Percentiles rank a stretch among this genome's conserved stretches.
These are phyloP conservation scores for Dasysyrphus tricinctus DNA, from an alignment of 2,888 invertebrate genomes.

Conservation along the genomic window DNA sequence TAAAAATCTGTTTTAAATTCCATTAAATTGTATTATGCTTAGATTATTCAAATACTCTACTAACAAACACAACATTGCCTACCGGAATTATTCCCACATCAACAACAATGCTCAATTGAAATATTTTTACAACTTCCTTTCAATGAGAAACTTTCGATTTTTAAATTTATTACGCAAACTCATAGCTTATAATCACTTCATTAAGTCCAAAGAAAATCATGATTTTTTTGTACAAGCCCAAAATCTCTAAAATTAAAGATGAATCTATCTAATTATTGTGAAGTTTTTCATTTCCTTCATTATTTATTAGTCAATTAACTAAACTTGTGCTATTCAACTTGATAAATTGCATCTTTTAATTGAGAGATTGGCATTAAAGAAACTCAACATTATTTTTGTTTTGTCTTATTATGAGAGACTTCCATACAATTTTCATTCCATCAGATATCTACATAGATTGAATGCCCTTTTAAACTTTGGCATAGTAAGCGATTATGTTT, in stretches of 20 bases:
- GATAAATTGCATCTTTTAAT: slow-evolving; percentile 38
- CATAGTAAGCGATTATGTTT: slow-evolving; percentile 21
- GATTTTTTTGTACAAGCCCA: neutral
- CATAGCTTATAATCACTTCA: slow-evolving; percentile 21
- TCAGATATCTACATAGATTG: neutral
- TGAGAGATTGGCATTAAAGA: slow-evolving; percentile 17
- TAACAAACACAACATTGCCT: neutral
- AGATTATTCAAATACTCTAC: too few species aligned
- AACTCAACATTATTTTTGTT: neutral
- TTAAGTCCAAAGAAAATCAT: slow-evolving; percentile 3
- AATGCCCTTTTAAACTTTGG: slow-evolving; percentile 34
- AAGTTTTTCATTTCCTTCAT: slow-evolving; percentile 10
- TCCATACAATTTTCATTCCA: slow-evolving; percentile 3
- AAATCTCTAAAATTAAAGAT: slow-evolving; percentile 1
- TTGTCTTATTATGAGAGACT: neutral
- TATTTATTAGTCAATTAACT: slow-evolving; percentile 24
- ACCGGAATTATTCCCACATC: slow-evolving; percentile 9
- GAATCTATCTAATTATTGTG: neutral
- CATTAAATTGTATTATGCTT: too few species aligned
- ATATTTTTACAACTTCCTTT: slow-evolving; percentile 23
- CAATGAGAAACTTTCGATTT: slow-evolving; percentile 16
- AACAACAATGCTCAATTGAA: slow-evolving; percentile 6
- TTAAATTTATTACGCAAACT: slow-evolving; percentile 17
- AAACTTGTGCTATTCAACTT: neutral
- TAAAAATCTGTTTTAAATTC: too few species aligned